These are phyloP conservation scores for Patella caerulea DNA, from an alignment of 2,888 invertebrate species.

Conservation along the genomic window DNA sequence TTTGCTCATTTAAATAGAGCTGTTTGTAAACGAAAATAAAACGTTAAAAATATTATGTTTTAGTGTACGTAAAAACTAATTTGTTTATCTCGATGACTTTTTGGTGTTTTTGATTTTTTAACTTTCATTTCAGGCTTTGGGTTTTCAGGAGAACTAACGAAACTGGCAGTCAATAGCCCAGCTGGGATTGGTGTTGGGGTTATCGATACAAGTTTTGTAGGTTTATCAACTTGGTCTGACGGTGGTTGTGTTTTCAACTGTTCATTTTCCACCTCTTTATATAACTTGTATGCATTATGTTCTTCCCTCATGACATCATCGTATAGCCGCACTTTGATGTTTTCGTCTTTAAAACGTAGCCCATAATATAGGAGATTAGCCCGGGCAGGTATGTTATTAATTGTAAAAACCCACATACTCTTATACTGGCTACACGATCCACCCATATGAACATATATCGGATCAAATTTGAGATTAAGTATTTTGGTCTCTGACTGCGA, in stretches of 20 bases:
- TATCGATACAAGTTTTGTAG: too few relatives aligned
- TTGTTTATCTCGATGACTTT: too few relatives aligned
- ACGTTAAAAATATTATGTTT: too few relatives aligned
- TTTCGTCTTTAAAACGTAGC: slow-evolving; percentile 38
- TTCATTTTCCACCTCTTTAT: slow-evolving; percentile 36
- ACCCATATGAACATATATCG: slow-evolving; percentile 38
- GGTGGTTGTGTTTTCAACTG: neutral
- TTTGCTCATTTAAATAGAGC: too few relatives aligned
- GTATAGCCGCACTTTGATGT: slow-evolving; percentile 36
- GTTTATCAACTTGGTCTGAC: too few relatives aligned
- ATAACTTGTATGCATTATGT: slow-evolving; percentile 46
- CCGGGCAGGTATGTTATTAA: slow-evolving; percentile 35
- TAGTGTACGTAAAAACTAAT: too few relatives aligned
- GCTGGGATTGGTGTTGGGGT: too few relatives aligned
- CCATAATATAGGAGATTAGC: slow-evolving; percentile 37
- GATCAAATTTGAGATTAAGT: slow-evolving; percentile 45
- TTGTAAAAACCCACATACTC: slow-evolving; percentile 42
- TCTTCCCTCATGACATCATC: slow-evolving; percentile 50
- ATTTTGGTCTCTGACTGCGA: slow-evolving; percentile 33
- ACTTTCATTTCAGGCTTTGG: too few relatives aligned
- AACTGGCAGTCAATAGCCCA: too few relatives aligned
- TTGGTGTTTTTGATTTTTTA: too few relatives aligned
- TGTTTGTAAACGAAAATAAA: too few relatives aligned
- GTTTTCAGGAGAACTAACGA: too few relatives aligned
- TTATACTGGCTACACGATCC: neutral